Evolutionary conservation across 2,113 vertebrate genomes (phyloP).

Genomic region (Bolborhynchus lineola): DNA sequence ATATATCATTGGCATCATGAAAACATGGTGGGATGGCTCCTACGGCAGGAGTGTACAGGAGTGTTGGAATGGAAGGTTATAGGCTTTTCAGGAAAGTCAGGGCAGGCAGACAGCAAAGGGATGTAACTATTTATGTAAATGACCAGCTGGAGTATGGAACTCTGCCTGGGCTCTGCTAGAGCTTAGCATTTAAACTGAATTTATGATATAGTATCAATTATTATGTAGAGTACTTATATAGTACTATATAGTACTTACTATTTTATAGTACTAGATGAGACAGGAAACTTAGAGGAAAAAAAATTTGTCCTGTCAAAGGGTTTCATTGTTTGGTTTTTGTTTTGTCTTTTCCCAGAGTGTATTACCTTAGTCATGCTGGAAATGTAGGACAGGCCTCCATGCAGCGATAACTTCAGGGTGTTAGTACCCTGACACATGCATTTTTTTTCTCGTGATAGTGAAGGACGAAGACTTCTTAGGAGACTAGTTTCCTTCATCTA

Average conservation of each 20-base stretch:
- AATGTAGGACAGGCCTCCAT: not conserved
- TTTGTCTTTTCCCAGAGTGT: not conserved
- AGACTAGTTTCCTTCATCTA: not conserved
- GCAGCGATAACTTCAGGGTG: not conserved
- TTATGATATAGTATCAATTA: not conserved
- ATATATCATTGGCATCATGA: not conserved
- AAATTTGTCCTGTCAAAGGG: not conserved
- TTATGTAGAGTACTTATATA: not conserved
- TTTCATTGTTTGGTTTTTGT: not conserved
- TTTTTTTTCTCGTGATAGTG: accelerated
- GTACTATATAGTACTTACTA: not conserved
- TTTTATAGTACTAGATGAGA: not conserved
- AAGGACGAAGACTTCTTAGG: not conserved
- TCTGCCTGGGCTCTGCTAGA: not conserved
- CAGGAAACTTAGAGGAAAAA: not conserved
- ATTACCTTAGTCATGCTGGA: too few species aligned
- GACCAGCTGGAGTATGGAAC: not conserved
- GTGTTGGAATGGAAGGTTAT: not conserved
- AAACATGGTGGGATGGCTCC: not conserved
- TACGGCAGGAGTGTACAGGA: not conserved
- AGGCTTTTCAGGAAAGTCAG: not conserved
- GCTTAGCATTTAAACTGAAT: not conserved
- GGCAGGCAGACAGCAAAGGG: not conserved
- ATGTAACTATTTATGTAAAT: not conserved
- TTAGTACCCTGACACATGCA: accelerated